Base-by-base conservation (phyloP, 2,797 vertebrate genomes). In the Podargus strigoides region DNA sequence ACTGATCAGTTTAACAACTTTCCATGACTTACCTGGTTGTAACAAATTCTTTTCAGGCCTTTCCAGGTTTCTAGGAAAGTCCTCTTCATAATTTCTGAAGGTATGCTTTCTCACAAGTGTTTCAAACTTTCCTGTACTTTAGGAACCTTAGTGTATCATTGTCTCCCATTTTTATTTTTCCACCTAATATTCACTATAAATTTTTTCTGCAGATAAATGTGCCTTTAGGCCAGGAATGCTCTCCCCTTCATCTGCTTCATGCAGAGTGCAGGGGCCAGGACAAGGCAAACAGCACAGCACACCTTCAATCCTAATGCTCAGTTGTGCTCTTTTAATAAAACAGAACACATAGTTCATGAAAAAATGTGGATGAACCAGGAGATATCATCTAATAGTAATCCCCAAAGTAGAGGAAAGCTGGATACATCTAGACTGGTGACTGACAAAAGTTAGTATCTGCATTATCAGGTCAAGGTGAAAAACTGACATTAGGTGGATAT, bases 371-470 rank as follows among this genome's bases (percentile, higher is more conserved):
- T 62, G 9, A 62, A 63, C 15, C 36, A 64, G 36, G 7, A 36
- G 34, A n/a, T 14, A 28, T 6, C n/a, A 81, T 30, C 47, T 85
- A 42, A 12, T n/a, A 46, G 5, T 42, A 87, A 86, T 55, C 44
- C 21, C 14, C 42, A 50, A 47, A 72, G 15, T 8, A 60, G 20
- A 7, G 15, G 16, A 70, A 59, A 36, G 12, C 7, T 73, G 26
- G 13, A 23, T 68, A 42, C 11, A n/a, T 32, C 34, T 64, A 8
- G 28, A 21, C 22, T 21, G 19, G 11, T 41, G 52, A 34, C 18
- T 70, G 41, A 62, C 32, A 81, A 78, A 70, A 47, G 1, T 24
- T 50, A 1, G 0, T 12, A 85, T 10, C 4, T 1, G 0, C 17
- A 20, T 36, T 62, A 77, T 6, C 15, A 39, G 21, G 37, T 74